A percentile compares a stretch with the other conserved stretches of the same genome.
Conservation (phyloP, 2,888 invertebrate species). For the Hypercompe scribonia region DNA sequence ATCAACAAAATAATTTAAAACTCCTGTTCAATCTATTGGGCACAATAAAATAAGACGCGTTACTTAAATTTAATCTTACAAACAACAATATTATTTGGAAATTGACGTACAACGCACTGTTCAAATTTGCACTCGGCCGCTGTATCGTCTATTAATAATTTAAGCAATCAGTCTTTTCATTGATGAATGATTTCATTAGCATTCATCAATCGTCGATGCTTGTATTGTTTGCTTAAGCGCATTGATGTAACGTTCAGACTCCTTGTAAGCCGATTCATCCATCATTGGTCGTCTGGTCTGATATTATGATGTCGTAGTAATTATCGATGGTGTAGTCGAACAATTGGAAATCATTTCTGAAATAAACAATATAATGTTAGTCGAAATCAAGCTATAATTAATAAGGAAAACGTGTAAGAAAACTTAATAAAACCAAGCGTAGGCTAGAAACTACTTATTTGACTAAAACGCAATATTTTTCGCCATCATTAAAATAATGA, state of each 20-base stretch:
- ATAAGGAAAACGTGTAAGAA: neutral
- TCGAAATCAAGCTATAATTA: neutral
- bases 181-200: slow-evolving; percentile 59
- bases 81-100: slow-evolving; percentile 22
- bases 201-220: slow-evolving; percentile 59
- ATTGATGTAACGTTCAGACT: slow-evolving; percentile 49
- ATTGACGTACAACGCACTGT: slow-evolving; percentile 49
- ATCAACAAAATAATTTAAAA: neutral
- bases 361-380: slow-evolving; percentile 58
- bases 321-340: slow-evolving; percentile 93
- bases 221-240: slow-evolving; percentile 45
- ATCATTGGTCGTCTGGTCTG: slow-evolving; percentile 64
- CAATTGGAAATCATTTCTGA: slow-evolving; percentile 94
- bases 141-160: slow-evolving; percentile 56
- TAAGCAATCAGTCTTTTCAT: slow-evolving; percentile 63
- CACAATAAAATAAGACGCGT: slow-evolving; percentile 1
- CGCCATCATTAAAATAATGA: too few relatives aligned
- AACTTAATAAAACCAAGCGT: too few relatives aligned
- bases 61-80: neutral
- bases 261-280: slow-evolving; percentile 64
- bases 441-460: too few relatives aligned
- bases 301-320: slow-evolving; percentile 87
- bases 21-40: slow-evolving; percentile 5
- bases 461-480: too few relatives aligned
- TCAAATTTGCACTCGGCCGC: slow-evolving; percentile 23